Base-by-base conservation (phyloP, 2,888 invertebrate genomes). In the Crepidodera aurea region DNA sequence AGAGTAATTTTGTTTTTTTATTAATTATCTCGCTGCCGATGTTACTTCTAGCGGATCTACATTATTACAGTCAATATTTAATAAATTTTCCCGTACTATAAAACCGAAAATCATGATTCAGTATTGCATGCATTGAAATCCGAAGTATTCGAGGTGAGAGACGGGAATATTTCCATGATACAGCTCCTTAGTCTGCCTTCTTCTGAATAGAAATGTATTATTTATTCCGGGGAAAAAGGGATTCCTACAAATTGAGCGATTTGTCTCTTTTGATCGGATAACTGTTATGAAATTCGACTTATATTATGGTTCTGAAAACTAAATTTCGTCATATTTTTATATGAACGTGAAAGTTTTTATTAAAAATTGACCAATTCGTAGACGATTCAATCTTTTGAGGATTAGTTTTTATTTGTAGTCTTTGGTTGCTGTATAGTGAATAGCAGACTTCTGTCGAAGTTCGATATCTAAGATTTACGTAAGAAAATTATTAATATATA, bases 91-190 rank as follows among this genome's bases (percentile, higher is more conserved):
- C 29, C 29, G 15, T 12, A 16, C 48, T 48, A 48, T 66, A 66
- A 66, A 60, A 51, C 56, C 44, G 32, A 46, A 61, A 63, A 46
- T 60, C 66, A 66, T 65, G 66, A 60, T 61, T 63, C 55, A 51
- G 48, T 60, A 53, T 59, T 39, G 46, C 60, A 46, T 48, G 60
- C 60, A 60, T 60, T 60, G 60, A 63, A 63, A 63, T 63, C 62
- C 54, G 42, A 50, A 54, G 50, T 57, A 59, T 54, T 16, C 13
- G 58, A 63, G 54, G 62, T 62, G 57, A 62, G 46, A 62, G 39
- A 54, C 48, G 42, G 42, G 50, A 60, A 60, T 60, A 54, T 54
- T 29, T 39, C 19, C 44, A 58, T 62, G 58, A 58, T 62, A 48
- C 54, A 58, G 62, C 62, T 54, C 48, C 54, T 53, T 54, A 60